Evolutionary conservation across 2,797 vertebrate species (phyloP), one percentile per base, ranked within the genome.

Genomic region (Coluber constrictor): DNA sequence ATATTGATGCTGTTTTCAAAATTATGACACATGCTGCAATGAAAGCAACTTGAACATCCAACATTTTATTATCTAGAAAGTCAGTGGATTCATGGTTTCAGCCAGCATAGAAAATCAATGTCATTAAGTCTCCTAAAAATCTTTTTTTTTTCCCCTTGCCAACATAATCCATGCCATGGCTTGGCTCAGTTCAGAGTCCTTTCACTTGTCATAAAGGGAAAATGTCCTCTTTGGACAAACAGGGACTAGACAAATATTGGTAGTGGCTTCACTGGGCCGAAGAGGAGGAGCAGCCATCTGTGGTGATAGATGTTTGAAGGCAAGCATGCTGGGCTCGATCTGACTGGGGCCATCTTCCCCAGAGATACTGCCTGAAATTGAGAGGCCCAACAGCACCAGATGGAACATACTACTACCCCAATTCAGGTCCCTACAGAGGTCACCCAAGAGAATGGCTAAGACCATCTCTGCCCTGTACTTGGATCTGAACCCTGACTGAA

Each of bases 1-100:
- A 97, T 97, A 96, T 97, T 97, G 96, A 66, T 95, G 94, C 91
- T 94, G 83, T 92, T 96, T 95, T 91, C 93, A 94, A 93, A 97
- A 94, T 93, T 87, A 66, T 93, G 91, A 93, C 89, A 94, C 61
- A 88, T 96, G 96, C 95, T 92, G 83, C 54, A 89, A 47, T 86
- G 32, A 37, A 91, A 32, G 29, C 90, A 88, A 93, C 63, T 89
- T 91, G 88, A 89, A 91, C 83, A 89, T 89, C 57, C 70, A 89
- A 32, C n/a, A 66, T 89, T 91, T 87, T 90, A 59, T 60, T 47
- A 89, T 91, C 57, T 89, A n/a, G 18, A 89, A 93, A 93, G 32
- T 66, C 56, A 93, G 83, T 70, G 43, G 32, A 57, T 51, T 20
- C 51, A 56, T 23, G 3, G 4, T 18, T 88, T 88, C 5, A 86